These are phyloP conservation scores for Apogon hyalosoma DNA, from an alignment of 2,797 vertebrate genomes.

Conservation along the genomic window DNA sequence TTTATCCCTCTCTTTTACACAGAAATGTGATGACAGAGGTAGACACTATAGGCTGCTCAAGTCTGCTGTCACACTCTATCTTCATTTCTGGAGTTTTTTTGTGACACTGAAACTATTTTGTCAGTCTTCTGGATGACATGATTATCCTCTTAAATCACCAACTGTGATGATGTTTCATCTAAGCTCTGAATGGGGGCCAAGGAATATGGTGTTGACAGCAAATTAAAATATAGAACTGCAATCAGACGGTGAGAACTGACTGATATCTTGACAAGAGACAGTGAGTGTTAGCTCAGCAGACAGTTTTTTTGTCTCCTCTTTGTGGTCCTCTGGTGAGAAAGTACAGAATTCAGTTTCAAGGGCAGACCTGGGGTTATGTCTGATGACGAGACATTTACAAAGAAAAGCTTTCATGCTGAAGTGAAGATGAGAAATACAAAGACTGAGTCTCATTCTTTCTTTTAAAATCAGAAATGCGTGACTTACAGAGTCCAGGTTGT, in stretches of 20 bases:
- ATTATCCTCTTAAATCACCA: no score
- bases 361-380: not conserved
- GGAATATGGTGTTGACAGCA: no score
- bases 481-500: no score
- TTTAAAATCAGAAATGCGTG: no score
- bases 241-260: not conserved
- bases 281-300: not conserved
- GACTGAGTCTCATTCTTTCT: not conserved
- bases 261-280: no score
- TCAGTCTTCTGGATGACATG: no score
- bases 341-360: conserved; percentile 5
- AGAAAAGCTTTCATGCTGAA: not conserved
- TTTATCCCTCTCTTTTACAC: not conserved
- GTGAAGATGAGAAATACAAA: not conserved
- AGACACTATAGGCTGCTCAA: conserved; percentile 2
- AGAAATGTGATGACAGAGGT: conserved; percentile 24
- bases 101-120: conserved; percentile 1
- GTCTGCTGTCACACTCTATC: not conserved
- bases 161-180: no score
- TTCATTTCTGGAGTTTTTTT: not conserved
- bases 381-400: not conserved
- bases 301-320: not conserved
- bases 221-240: no score
- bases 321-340: not conserved
- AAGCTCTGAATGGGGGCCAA: no score